Evolutionary conservation across 2,797 vertebrate genomes (phyloP).

Genomic region (Periparus ater): DNA sequence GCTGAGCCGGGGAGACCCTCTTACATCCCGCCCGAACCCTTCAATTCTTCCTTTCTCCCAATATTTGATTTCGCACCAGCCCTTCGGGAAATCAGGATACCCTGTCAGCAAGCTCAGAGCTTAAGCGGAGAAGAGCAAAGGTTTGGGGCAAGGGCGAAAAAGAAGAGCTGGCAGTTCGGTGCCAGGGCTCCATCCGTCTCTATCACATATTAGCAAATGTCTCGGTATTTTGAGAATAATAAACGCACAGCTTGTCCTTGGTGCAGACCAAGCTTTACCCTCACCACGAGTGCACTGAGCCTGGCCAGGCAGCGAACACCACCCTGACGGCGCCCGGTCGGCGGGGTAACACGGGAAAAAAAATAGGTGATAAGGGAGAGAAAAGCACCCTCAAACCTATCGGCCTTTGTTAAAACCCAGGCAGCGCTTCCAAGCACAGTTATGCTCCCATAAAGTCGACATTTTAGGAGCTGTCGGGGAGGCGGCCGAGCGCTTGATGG

Average conservation of each 20-base stretch:
- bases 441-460: conserved; percentile 73
- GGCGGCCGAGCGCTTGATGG: conserved; percentile 67
- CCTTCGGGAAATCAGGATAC: background rate
- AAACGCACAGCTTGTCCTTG: background rate
- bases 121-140: background rate
- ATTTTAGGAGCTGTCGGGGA: conserved; percentile 73
- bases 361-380: fast-evolving
- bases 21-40: background rate
- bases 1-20: background rate
- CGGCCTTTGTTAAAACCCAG: background rate
- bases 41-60: background rate
- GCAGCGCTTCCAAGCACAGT: background rate
- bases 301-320: background rate
- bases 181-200: background rate
- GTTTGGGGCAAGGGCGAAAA: background rate
- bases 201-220: background rate
- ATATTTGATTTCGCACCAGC: background rate
- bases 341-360: fast-evolving
- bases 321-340: fast-evolving
- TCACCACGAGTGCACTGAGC: background rate
- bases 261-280: background rate
- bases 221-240: background rate
- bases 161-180: background rate
- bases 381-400: background rate
- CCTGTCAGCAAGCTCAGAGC: background rate